Evolutionary conservation across 1,140 invertebrate species (phyloP), one percentile per base, ranked within the genome.

Genomic region (Dysdera silvatica): DNA sequence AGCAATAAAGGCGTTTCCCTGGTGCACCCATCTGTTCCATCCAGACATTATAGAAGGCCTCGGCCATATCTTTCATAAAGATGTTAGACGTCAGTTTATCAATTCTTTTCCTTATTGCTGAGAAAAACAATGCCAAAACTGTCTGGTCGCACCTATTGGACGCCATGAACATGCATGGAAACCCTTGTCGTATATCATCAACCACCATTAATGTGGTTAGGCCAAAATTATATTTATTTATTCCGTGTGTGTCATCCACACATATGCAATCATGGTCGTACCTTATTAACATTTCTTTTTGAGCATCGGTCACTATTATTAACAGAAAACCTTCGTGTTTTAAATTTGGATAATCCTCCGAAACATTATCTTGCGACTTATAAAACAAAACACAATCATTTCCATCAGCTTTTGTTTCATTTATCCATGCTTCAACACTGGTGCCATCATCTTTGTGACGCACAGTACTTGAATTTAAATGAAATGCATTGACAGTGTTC

Each of bases 61-160:
- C 57, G 28, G 57, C 45, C 45, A 59, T 59, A 49, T 59, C 57
- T 18, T 43, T 49, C 45, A 59, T 49, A n/a, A 49, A 59, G 6
- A 59, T 24, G 5, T 57, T 45, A 14, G 41, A 14, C n/a, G 0
- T 6, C n/a, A 57, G n/a, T 14, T 24, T 2, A 3, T 18, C n/a
- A 47, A 33, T 20, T 47, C 33, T 45, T 2, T 45, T 20, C 48
- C 35, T 45, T 16, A 57, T 48, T 1, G 4, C 18, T 8, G 18
- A 23, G 23, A 57, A 57, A 33, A 57, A 54, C 18, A 40, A 24
- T 29, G 2, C 4, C 1, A 57, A 20, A 7, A 31, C 20, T 18
- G 12, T 7, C 16, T 45, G n/a, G 14, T 57, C 54, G 45, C 5
- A 4, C 45, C 54, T 26, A 29, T 45, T 45, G 16, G 37, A 43